Evolutionary conservation across 2,113 vertebrate genomes (phyloP).

Genomic region (Tragelaphus scriptus): DNA sequence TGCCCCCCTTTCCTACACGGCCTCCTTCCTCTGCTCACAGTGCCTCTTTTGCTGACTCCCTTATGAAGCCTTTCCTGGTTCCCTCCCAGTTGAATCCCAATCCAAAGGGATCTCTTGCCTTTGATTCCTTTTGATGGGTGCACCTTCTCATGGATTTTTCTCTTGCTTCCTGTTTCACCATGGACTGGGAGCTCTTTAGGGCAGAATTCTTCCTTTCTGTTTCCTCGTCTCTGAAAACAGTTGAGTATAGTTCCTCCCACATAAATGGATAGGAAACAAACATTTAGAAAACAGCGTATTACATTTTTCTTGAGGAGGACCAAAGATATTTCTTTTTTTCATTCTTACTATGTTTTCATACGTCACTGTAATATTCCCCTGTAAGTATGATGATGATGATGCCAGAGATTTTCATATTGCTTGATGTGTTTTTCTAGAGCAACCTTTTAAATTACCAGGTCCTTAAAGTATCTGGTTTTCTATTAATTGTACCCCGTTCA

Average conservation of each 20-base stretch:
- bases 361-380: not conserved
- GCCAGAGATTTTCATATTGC: not conserved
- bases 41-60: not conserved
- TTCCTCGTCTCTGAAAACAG: not conserved
- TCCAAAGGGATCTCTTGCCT: not conserved
- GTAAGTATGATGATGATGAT: not conserved
- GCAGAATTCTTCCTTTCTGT: not conserved
- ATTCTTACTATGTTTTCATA: not conserved
- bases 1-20: too few species aligned
- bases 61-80: not conserved
- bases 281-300: not conserved
- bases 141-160: not conserved
- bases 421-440: not conserved
- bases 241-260: not conserved
- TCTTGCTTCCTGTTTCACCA: not conserved
- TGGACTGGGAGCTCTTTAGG: not conserved
- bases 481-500: not conserved
- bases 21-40: not conserved
- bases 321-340: not conserved
- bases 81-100: not conserved
- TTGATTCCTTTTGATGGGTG: not conserved
- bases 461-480: not conserved
- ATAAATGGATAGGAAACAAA: not conserved
- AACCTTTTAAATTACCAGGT: not conserved
- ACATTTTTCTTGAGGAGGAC: not conserved